These are phyloP conservation scores for Cepaea nemoralis DNA, from an alignment of 1,140 invertebrate species.

Conservation along the genomic window DNA sequence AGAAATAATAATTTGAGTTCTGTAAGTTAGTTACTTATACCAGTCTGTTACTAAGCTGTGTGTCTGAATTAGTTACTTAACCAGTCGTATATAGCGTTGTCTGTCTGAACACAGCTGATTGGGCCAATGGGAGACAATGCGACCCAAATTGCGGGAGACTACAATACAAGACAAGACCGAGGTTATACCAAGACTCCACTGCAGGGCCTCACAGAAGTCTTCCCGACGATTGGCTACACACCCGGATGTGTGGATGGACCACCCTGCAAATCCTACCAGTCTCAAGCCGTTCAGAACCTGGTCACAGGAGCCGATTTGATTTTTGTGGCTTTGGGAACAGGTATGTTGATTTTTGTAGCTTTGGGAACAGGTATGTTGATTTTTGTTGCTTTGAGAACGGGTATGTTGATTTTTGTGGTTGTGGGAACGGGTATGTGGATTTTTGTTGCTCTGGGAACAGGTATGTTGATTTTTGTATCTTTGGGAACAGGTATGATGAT, in stretches of 20 bases:
- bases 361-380: not conserved
- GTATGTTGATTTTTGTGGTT: too few relatives aligned
- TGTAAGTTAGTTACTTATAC: too few relatives aligned
- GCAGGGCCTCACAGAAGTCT: slow-evolving; percentile 52
- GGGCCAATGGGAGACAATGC: slow-evolving; percentile 70
- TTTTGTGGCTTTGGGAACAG: slow-evolving; percentile 70
- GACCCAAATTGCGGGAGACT: slow-evolving; percentile 55
- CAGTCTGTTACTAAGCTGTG: too few relatives aligned
- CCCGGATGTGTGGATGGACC: slow-evolving; percentile 57
- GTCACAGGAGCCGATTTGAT: slow-evolving; percentile 58
- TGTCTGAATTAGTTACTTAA: too few relatives aligned
- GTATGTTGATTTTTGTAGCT: slow-evolving; percentile 53
- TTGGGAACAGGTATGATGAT: slow-evolving; percentile 60
- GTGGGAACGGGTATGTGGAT: too few relatives aligned
- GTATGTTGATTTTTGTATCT: too few relatives aligned
- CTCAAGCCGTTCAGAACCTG: slow-evolving; percentile 50
- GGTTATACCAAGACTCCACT: slow-evolving; percentile 54
- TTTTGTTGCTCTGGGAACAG: too few relatives aligned
- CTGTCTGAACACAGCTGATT: slow-evolving; percentile 54
- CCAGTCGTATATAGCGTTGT: not conserved
- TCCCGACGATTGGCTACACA: slow-evolving; percentile 43
- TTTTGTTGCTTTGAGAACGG: too few relatives aligned
- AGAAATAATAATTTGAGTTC: too few relatives aligned
- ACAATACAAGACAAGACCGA: slow-evolving; percentile 41
- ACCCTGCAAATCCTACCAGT: slow-evolving; percentile 49